Conservation (phyloP, 2,888 invertebrate genomes). For the Stenichneumon culpator region DNA sequence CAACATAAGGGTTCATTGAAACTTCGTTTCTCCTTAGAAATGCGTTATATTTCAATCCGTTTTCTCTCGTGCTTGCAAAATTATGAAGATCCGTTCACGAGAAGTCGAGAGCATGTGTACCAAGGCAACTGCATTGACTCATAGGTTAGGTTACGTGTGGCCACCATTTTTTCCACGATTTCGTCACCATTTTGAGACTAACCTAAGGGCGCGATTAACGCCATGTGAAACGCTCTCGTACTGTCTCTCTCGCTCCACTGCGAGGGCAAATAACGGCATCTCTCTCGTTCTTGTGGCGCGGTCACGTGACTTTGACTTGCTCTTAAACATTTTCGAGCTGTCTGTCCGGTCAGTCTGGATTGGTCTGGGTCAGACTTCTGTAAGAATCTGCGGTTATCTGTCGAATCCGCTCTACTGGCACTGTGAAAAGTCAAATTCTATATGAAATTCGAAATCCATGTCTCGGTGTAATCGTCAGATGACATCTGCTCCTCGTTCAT, state of each 20-base stretch:
- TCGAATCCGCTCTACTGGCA: neutral
- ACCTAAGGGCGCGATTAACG: no score
- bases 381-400: neutral
- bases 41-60: no score
- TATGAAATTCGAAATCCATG: neutral
- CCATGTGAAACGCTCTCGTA: no score
- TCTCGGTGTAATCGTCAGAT: neutral
- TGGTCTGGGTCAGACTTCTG: neutral
- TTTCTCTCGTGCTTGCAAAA: neutral
- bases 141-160: neutral
- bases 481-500: neutral
- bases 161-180: no score
- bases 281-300: no score
- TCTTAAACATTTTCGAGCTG: neutral
- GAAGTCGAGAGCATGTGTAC: neutral
- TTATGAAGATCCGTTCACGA: neutral
- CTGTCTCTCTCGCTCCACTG: no score
- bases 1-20: constrained; percentile 47
- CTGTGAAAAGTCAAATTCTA: neutral
- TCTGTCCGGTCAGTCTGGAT: neutral
- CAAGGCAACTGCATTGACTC: neutral
- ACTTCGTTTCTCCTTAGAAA: neutral
- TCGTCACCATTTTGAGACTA: no score
- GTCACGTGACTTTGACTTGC: no score
- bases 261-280: no score